Evolutionary conservation across 2,797 vertebrate genomes (phyloP), one percentile per base, ranked within the genome.

Genomic region (Sibirionetta formosa): DNA sequence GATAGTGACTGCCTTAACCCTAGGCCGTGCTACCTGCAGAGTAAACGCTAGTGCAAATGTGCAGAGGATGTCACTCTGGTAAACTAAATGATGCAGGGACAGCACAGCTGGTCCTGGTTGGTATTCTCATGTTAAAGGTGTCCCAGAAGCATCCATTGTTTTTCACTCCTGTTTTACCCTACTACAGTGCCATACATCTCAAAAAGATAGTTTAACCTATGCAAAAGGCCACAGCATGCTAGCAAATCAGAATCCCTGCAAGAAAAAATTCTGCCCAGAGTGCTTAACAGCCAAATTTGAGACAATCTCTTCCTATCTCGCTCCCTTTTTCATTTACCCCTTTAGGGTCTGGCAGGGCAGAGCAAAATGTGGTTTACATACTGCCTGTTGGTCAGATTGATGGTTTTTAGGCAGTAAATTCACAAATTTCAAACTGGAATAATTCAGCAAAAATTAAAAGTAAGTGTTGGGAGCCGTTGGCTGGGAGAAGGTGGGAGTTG

Each of bases 221-320:
- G 14, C 14, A 27, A 33, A 91, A 23, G 33, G 31, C 14, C 35
- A 81, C 4, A 42, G 66, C 9, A 33, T 29, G 3, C 40, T 38
- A 72, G 40, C n/a, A 50, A 81, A 63, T 69, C n/a, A 38, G 36
- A 90, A 58, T 58, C 8, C 38, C n/a, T 61, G 22, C 29, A 50
- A 72, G 75, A 54, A 31, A 60, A 63, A 29, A 33, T 42, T 35
- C 10, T 82, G 22, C 23, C 29, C 2, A 2, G 8, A 13, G 18
- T 35, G 26, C 29, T 88, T 40, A 81, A 33, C 53, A 66, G 11
- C 2, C 5, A 42, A 1, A 35, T 68, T 60, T 78, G 10, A 35
- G 24, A 14, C 35, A 17, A 1, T 36, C 6, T 82, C 8, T 46
- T 51, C 65, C 56, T 22, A 8, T 24, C 35, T 77, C 0, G 0